Evolutionary conservation across 1,140 invertebrate genomes (phyloP), one percentile per base, ranked within the genome.

Genomic region (Dendroctonus ponderosae): DNA sequence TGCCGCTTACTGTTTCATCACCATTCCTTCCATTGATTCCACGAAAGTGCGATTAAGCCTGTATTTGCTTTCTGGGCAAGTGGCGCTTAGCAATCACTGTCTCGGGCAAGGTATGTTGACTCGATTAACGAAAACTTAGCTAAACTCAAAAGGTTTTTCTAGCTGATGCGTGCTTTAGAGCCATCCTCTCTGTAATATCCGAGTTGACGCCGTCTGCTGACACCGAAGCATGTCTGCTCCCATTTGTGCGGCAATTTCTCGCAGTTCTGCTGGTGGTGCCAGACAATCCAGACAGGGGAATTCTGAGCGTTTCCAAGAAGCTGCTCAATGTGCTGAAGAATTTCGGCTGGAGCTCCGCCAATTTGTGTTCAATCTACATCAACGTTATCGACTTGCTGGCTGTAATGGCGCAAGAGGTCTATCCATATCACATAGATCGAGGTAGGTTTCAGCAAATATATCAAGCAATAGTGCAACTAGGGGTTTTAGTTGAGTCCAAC

Each of bases 141-240:
- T 12, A 59, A 59, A 40, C 4, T 46, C 12, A 15, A 40, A 11
- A 11, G 9, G 62, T 48, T 54, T 72, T 70, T 66, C 61, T 76
- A 95, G 94, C 91, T 61, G 95, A 98, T 84, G 92, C 92, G 3
- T 97, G 94, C 76, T 91, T 97, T 60, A 96, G 96, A 81, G 90
- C 92, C 46, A 88, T 92, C 0, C 85, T 97, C 7, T 87, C 85
- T 52, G 78, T 93, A 14, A 84, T 97, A 49, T 85, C 87, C 5
- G 91, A 96, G 71, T 82, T 95, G 72, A 89, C 92, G 72, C 91
- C 93, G 72, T 88, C 88, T 5, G 89, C 90, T 73, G 81, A 86
- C 11, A 85, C 89, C 0, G 89, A 95, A 72, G 81, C 85, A 3
- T 90, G 88, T 79, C 77, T 95, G 3, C 76, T 88, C 0, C 84